Conservation (phyloP, 2,888 invertebrate species). For the Taenaris catops region DNA sequence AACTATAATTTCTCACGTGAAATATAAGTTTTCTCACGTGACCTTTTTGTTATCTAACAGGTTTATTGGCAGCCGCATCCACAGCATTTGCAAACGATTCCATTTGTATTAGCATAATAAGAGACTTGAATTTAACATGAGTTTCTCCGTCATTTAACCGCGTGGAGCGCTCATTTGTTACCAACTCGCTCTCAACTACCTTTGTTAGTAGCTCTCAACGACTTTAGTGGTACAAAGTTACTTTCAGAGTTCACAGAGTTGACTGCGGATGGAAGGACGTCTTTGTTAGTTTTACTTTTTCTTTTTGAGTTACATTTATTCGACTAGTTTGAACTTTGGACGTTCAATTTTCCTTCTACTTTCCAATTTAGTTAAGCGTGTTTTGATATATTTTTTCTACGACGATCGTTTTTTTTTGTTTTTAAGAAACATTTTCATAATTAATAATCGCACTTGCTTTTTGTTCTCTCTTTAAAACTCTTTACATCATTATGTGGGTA, state of each 20-base stretch:
- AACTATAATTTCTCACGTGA: no score
- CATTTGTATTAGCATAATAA: slow-evolving; percentile 21
- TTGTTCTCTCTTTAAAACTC: no score
- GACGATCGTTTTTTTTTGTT: no score
- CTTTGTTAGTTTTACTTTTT: slow-evolving; percentile 12
- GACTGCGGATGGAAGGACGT: slow-evolving; percentile 16
- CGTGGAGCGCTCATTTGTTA: slow-evolving; percentile 23
- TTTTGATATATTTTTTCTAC: no score
- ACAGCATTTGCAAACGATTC: slow-evolving; percentile 6
- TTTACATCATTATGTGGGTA: no score
- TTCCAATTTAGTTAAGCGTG: background rate
- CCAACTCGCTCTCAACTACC: slow-evolving; percentile 22
- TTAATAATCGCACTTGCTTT: no score
- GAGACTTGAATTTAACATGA: slow-evolving; percentile 18
- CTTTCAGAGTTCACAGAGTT: slow-evolving; percentile 14
- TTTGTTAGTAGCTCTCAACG: slow-evolving; percentile 22
- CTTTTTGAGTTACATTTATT: slow-evolving; percentile 11
- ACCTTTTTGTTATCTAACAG: background rate
- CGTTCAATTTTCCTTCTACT: slow-evolving; percentile 7
- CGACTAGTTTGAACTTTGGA: slow-evolving; percentile 11
- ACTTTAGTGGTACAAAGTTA: slow-evolving; percentile 21
- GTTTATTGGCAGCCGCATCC: background rate
- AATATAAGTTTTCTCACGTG: no score
- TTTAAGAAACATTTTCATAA: no score
- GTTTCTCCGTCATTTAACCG: slow-evolving; percentile 24